Percentiles rank a stretch among this genome's conserved stretches.
phyloP scores from a whole-genome alignment of 1,140 invertebrate species.

The Euwallacea fornicatus region DNA sequence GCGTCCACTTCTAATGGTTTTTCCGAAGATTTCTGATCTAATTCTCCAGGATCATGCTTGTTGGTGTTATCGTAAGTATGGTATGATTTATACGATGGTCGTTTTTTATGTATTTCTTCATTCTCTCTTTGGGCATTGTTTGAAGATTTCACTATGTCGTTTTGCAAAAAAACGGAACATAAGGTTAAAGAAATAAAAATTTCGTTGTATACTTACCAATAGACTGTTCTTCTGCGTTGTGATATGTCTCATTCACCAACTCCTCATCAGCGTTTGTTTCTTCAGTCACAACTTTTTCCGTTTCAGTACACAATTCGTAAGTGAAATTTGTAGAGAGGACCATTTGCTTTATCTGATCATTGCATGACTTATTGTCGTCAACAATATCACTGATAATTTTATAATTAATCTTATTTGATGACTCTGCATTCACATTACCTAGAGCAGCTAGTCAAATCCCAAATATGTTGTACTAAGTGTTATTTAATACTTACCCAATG shows the following conservation, averaged over 20 bases:
- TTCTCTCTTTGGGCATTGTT: neutral
- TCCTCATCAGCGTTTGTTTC: neutral
- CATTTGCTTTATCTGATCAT: no score
- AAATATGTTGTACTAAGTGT: no score
- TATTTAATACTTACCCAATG: no score
- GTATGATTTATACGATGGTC: slow-evolving; percentile 25
- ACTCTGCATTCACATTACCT: no score
- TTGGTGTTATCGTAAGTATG: slow-evolving; percentile 31
- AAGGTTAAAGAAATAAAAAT: neutral
- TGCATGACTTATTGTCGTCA: no score
- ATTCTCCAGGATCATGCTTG: slow-evolving; percentile 23
- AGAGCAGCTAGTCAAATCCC: no score
- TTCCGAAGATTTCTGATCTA: slow-evolving; percentile 20
- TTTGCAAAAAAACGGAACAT: neutral
- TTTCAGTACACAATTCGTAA: no score
- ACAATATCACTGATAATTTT: no score
- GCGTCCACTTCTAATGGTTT: slow-evolving; percentile 30
- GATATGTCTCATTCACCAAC: neutral
- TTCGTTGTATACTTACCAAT: no score
- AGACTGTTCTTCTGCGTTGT: neutral
- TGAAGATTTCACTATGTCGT: neutral
- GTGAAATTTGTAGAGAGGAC: no score
- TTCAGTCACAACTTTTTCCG: no score
- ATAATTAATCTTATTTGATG: no score
- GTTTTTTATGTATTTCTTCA: neutral